Evolutionary conservation across 2,113 vertebrate genomes (phyloP), one percentile per base, ranked within the genome.

Genomic region (Cettia cetti): DNA sequence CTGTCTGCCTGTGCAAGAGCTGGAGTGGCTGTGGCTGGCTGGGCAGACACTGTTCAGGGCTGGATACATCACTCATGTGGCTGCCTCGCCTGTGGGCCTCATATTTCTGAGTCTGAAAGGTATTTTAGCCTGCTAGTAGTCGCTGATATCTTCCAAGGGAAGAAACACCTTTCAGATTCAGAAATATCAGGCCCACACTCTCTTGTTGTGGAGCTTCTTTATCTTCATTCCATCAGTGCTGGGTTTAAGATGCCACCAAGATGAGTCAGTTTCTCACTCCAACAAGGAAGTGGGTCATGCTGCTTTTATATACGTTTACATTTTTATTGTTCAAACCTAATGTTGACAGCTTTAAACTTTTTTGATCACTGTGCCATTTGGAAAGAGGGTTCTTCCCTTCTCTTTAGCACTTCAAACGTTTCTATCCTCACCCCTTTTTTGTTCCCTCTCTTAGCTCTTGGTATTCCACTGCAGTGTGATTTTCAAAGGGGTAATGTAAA

Each of bases 171-270:
- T n/a, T n/a, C n/a, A n/a, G n/a, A n/a, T n/a, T n/a, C n/a, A n/a
- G n/a, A n/a, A n/a, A n/a, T n/a, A n/a, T n/a, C n/a, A n/a, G n/a
- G n/a, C n/a, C n/a, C n/a, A n/a, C n/a, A n/a, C n/a, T n/a, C n/a
- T n/a, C n/a, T n/a, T n/a, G n/a, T n/a, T 7, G 3, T 5, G 53
- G 35, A 30, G 39, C 44, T 61, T 7, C 56, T 31, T 30, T 18
- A 2, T 26, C 27, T 50, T 19, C 39, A 14, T 68, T 23, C 69
- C 7, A 0, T 45, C 13, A 0, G 6, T 7, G 52, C 9, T 8
- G 9, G 52, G 7, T 22, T 72, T 39, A 15, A 61, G 42, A 2
- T 24, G 39, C 53, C 35, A 6, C 57, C n/a, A 12, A 15, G 56
- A 10, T 52, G 71, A 26, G 61, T 39, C 33, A 1, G 30, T 33